Base-by-base conservation (phyloP, 1,140 invertebrate species). In the Pseudachorutes palmiensis region DNA sequence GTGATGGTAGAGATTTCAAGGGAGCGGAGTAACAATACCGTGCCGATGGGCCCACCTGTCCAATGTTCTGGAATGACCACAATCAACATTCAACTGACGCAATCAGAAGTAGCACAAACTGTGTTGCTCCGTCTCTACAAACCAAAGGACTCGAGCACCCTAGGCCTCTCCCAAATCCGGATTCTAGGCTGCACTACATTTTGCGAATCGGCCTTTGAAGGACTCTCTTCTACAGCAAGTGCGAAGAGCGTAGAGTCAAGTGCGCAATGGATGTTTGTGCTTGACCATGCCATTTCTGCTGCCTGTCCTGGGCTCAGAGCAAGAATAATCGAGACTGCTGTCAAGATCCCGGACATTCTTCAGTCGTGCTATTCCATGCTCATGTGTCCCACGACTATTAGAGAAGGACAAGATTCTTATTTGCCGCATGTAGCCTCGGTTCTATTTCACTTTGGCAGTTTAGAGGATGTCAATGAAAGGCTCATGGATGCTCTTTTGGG, bases 161-260 rank as follows among this genome's bases (percentile, higher is more conserved):
- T 95, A 75, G 92, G 91, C 22, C 79, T 95, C 3, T 87, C 91
- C 70, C 91, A 94, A 77, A 87, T 96, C 62, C 83, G 87, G n/a
- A 78, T 96, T 16, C 79, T 94, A 12, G 92, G 91, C 0, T 87
- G 86, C 60, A 89, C 90, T 33, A 86, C 87, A 12, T 88, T 89
- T 76, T 84, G 85, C 36, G 85, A 84, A 69, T 75, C 77, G 22
- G 75, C 76, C 26, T 74, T 75, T 1, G 67, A 80, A 80, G 75
- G 66, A 45, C 69, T 62, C 16, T 77, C 79, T 22, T n/a, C 31
- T 32, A 2, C 32, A 41, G 26, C 68, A 73, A 28, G 58, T 62
- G 62, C 30, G 31, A 58, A 64, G 55, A 69, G 30, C 31, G 26
- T 73, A n/a, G 72, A 73, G 36, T 69, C 72, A 32, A 73, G 72